Evolutionary conservation across 2,888 invertebrate genomes (phyloP), one percentile per base, ranked within the genome.

Genomic region (Torymus aiolomorphi): DNA sequence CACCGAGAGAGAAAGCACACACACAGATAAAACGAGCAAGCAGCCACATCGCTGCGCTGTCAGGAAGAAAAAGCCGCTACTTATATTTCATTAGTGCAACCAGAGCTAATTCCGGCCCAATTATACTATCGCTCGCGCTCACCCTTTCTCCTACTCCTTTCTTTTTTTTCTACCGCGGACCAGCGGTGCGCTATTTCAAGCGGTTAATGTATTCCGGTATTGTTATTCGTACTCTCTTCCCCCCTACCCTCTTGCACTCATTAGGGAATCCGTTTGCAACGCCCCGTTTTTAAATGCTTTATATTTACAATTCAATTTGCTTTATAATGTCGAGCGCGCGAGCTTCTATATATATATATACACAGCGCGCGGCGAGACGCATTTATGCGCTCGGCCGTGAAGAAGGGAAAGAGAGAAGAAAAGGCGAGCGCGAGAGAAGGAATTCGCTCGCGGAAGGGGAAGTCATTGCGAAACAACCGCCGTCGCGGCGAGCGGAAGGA

Each of bases 281-380:
- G 86, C 83, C 81, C 73, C 54, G 84, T 86, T 88, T 88, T 88
- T 86, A 85, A 88, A 86, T 84, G 86, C 83, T 86, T 85, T 85
- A 84, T 87, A 88, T 88, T 87, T 88, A 87, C 87, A 87, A 88
- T 87, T 88, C 87, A 87, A 88, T 88, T 87, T 85, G 85, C 85
- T 85, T 85, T 85, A 84, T 84, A 83, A 82, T 75, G 81, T 78
- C 80, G 74, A 74, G 65, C n/a, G 24, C 57, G 52, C 61, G 66
- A 1, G 5, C 42, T 8, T 8, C 42, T 42, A 42, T 8, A 42
- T 10, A 57, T 76, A 59, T 42, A 42, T 8, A 42, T 10, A 57
- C 78, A 59, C 20, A 20, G 20, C 52, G 18, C 31, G 76, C 42
- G 67, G 24, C 0, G 11, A 54, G 10, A 18, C 51, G 66, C 51